phyloP scores from a whole-genome alignment of 2,797 vertebrate genomes.

The Onychomys torridus region DNA sequence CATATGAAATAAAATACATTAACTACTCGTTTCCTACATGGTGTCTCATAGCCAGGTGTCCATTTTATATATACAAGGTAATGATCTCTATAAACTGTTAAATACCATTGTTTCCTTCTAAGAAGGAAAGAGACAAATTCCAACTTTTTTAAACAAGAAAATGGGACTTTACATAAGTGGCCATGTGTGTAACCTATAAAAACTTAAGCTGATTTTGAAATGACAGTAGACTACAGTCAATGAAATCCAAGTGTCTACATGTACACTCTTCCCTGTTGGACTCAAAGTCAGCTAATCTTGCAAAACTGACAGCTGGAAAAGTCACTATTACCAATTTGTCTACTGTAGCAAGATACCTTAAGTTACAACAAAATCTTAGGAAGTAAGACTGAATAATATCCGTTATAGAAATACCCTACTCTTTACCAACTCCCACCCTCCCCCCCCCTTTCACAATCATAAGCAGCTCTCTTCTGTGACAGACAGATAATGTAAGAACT shows the following conservation, averaged over 20 bases:
- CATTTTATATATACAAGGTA: constrained; percentile 85
- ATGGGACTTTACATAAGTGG: constrained; percentile 86
- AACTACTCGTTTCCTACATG: constrained; percentile 85
- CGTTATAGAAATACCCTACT: constrained; percentile 94
- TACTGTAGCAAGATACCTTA: constrained; percentile 94
- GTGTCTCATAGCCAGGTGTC: constrained; percentile 82
- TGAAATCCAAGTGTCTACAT: constrained; percentile 85
- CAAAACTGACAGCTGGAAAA: constrained; percentile 88
- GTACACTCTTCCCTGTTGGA: constrained; percentile 86
- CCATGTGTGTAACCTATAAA: constrained; percentile 87
- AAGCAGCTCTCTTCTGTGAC: constrained; percentile 89
- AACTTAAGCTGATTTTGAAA: constrained; percentile 88
- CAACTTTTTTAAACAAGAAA: constrained; percentile 81
- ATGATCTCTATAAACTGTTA: constrained; percentile 87
- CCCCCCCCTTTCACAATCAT: constrained; percentile 87
- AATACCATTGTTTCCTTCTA: constrained; percentile 84
- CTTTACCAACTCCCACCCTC: constrained; percentile 88
- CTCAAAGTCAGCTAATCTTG: constrained; percentile 87
- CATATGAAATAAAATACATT: constrained; percentile 89
- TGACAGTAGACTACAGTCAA: constrained; percentile 85
- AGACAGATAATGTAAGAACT: constrained; percentile 86
- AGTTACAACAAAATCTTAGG: constrained; percentile 92
- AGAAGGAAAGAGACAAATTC: constrained; percentile 82
- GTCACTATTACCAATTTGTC: constrained; percentile 91
- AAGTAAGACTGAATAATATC: constrained; percentile 94